Conservation (phyloP, 2,888 invertebrate genomes). For the Disparrhopalites patrizii region DNA sequence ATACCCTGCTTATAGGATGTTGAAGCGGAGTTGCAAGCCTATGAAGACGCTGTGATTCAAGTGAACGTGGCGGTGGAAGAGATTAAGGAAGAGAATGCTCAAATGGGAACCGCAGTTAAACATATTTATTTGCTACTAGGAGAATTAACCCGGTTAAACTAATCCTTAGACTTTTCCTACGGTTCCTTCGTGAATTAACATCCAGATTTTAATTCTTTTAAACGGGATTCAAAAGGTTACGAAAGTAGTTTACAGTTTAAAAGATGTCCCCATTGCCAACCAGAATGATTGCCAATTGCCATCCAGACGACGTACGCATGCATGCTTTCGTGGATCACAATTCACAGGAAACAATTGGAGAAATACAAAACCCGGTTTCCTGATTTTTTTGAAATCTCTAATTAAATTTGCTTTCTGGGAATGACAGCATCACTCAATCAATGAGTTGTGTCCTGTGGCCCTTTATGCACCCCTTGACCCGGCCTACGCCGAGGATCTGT, state of each 20-base stretch:
- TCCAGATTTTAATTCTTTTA: conserved; percentile 41
- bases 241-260: conserved; percentile 39
- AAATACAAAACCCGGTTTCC: conserved; percentile 75
- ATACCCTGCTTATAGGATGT: conserved; percentile 69
- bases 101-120: conserved; percentile 77
- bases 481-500: too few relatives aligned
- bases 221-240: conserved; percentile 46
- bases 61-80: conserved; percentile 84
- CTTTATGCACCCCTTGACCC: too few relatives aligned
- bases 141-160: conserved; percentile 68
- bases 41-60: conserved; percentile 76
- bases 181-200: conserved; percentile 41
- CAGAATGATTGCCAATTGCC: conserved; percentile 54
- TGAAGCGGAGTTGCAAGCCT: conserved; percentile 68
- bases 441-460: too few relatives aligned
- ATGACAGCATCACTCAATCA: too few relatives aligned
- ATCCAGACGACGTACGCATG: conserved; percentile 62
- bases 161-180: conserved; percentile 44
- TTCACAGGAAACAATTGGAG: conserved; percentile 68
- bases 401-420: too few relatives aligned
- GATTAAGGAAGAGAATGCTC: conserved; percentile 84
- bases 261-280: conserved; percentile 37
- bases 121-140: conserved; percentile 76
- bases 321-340: conserved; percentile 77
- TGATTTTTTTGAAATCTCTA: conserved; percentile 71